Conservation (phyloP, 2,113 vertebrate species). For the Perca schrenkii region DNA sequence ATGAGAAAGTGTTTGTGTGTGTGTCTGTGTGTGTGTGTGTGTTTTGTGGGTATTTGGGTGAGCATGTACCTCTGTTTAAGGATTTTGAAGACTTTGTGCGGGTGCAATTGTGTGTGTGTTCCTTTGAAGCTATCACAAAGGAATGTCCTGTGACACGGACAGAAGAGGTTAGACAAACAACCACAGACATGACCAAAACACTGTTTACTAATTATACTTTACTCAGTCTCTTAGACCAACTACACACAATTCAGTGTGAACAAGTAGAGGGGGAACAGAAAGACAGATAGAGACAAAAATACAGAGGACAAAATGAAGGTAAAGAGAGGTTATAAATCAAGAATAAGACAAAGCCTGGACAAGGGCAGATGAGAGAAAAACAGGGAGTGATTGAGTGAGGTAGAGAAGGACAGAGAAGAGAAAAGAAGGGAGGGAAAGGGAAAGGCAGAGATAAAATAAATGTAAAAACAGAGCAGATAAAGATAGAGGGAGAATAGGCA, state of each 20-base stretch:
- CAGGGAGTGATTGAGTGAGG: slow-evolving; percentile 16
- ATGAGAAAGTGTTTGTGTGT: slow-evolving; percentile 27
- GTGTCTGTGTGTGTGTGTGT: slow-evolving; percentile 16
- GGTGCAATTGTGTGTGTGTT: slow-evolving; percentile 32
- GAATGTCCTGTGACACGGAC: slow-evolving; percentile 72
- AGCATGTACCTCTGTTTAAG: slow-evolving; percentile 27
- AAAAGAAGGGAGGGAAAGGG: not conserved
- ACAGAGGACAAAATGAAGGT: slow-evolving; percentile 16
- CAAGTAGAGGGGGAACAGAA: not conserved
- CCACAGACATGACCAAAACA: slow-evolving; percentile 41
- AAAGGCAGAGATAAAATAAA: not conserved
- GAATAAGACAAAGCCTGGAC: not conserved
- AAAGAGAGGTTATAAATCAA: slow-evolving; percentile 29
- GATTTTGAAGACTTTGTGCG: slow-evolving; percentile 24
- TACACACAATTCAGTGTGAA: slow-evolving; percentile 14
- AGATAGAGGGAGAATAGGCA: not conserved
- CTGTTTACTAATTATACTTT: slow-evolving; percentile 37
- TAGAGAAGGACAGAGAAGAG: not conserved
- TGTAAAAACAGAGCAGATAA: slow-evolving; percentile 8
- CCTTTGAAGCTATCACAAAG: slow-evolving; percentile 64
- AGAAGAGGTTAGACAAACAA: slow-evolving; percentile 69
- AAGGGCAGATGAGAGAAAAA: slow-evolving; percentile 21
- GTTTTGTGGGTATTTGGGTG: slow-evolving; percentile 12
- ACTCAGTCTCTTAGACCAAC: slow-evolving; percentile 4
- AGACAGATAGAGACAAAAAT: not conserved